Base-by-base conservation (phyloP, 2,113 vertebrate species). In the Siniperca knerii region DNA sequence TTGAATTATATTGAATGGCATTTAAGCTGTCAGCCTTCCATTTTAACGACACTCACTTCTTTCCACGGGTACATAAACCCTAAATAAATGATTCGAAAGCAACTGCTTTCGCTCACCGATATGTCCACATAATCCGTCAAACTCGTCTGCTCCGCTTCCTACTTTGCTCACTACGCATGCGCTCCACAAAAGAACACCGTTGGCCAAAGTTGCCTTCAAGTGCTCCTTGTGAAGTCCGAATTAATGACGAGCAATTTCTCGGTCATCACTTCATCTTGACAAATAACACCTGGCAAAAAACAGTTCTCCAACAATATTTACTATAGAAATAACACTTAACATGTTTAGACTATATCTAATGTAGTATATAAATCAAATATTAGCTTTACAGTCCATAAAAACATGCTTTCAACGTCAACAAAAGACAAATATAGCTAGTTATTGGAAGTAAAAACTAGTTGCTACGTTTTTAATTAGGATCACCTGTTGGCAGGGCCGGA, bases 91-190 rank as follows among this genome's bases (percentile, higher is more conserved):
- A n/a, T 18, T 76, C 0, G 46, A 69, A 81, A 75, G 52, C 85
- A 52, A 61, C 70, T 77, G 52, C 80, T 79, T 83, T 77, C 83
- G 16, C 21, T 79, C 46, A 35, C 25, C 68, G 57, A 76, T 33
- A 73, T 12, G 81, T 89, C 88, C 92, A 89, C 93, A 93, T 87
- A 90, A 93, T 84, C 88, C 65, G 50, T 67, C 70, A 29, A 20
- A 29, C 62, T 58, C 6, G 57, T 60, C 44, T 37, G 42, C 0
- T 12, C 65, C 16, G 81, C 95, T 95, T 95, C 94, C 93, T 91
- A 9, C 4, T 81, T 90, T 1, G 23, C 16, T 11, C 5, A 70
- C 1, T 54, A 55, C 89, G 93, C 94, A 92, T 94, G 95, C 93
- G 87, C 88, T 0, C 0, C 11, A 58, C 8, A 8, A 29, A 52